Conservation (phyloP, 2,113 vertebrate species). For the Sorex fumeus region DNA sequence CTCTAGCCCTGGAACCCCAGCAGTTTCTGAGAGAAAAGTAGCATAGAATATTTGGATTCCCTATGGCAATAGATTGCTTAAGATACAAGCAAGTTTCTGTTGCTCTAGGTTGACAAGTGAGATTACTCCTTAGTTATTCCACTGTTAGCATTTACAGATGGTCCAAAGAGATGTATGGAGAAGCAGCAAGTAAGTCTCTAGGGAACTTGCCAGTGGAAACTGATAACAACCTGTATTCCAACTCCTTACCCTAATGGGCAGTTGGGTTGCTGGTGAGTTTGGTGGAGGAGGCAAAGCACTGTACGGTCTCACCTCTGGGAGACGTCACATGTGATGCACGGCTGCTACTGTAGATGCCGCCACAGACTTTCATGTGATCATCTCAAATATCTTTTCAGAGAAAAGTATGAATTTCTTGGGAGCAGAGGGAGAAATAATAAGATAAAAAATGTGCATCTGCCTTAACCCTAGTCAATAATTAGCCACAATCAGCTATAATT, state of each 20-base stretch:
- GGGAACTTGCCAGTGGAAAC: neutral
- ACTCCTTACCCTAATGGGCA: neutral
- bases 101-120: conserved; percentile 24
- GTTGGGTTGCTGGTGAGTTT: neutral
- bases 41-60: neutral
- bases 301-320: neutral
- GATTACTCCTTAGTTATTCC: neutral
- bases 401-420: neutral
- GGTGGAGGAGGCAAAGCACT: rapidly evolving
- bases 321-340: neutral
- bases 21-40: neutral
- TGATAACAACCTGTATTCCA: neutral
- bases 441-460: neutral
- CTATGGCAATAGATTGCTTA: neutral
- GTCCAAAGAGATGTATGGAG: neutral
- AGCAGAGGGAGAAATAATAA: neutral
- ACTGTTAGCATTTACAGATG: neutral
- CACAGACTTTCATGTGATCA: neutral
- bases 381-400: conserved; percentile 16
- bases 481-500: neutral
- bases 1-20: no score
- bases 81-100: conserved; percentile 57
- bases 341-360: neutral
- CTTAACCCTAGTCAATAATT: neutral
- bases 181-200: neutral